These are phyloP conservation scores for Thripadectes ignobilis DNA, from an alignment of 2,797 vertebrate genomes.

Conservation along the genomic window DNA sequence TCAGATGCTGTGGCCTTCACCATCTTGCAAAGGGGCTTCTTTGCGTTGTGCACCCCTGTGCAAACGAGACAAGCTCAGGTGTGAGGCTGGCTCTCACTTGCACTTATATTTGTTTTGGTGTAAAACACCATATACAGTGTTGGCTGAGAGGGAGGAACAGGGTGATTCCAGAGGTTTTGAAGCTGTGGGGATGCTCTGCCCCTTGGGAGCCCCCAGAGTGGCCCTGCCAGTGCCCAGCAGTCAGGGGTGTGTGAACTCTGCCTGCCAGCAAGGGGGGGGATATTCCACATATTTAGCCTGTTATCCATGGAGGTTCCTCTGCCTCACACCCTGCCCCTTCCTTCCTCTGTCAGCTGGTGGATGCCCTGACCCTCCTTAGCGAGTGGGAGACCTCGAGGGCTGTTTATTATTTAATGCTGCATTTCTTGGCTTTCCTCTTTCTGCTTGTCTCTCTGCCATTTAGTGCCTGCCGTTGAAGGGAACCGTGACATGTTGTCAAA, in stretches of 20 bases:
- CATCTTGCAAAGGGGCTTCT: neutral
- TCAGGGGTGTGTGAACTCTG: neutral
- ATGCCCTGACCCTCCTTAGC: neutral
- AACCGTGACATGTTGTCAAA: neutral
- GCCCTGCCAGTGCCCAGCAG: neutral
- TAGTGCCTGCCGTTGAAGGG: neutral
- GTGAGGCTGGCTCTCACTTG: accelerated
- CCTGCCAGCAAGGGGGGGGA: neutral
- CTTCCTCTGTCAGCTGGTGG: neutral
- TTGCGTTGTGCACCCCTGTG: accelerated
- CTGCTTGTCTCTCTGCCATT: neutral
- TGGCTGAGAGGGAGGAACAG: neutral
- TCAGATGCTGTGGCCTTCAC: neutral
- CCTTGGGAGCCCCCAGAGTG: accelerated
- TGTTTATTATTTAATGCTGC: neutral
- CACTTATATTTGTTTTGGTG: neutral
- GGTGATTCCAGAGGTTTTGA: accelerated
- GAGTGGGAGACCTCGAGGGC: neutral
- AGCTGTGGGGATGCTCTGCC: neutral
- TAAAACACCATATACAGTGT: accelerated
- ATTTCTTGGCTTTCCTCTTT: neutral
- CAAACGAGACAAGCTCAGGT: accelerated
- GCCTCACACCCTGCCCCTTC: neutral
- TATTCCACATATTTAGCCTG: neutral
- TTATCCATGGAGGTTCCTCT: neutral